Base-by-base conservation (phyloP, 1,140 invertebrate species). In the Lethocerus indicus region DNA sequence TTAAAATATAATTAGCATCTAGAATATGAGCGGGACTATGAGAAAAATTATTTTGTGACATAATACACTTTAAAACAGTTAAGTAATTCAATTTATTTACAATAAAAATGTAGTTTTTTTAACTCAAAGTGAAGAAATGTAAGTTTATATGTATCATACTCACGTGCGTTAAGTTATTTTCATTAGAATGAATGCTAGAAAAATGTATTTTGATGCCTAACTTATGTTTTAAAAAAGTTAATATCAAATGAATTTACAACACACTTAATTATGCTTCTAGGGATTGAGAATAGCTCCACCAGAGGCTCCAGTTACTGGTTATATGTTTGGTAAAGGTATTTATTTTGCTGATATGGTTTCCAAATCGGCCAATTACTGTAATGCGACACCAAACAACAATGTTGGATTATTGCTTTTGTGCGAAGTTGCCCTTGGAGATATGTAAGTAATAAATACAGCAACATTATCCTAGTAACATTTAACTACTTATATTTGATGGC, bases 311-410 rank as follows among this genome's bases (percentile, higher is more conserved):
- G 77, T 78, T 28, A 89, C 87, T 27, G 93, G 94, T 56, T 98
- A 98, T 68, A 98, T 98, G 95, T 98, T 98, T 67, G 94, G 94
- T 46, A 93, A 91, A 67, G 87, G 84, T 61, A 76, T 80, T 37
- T 98, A 98, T 65, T 97, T 98, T 69, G 93, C 94, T 3, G 94
- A 98, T 65, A 96, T 97, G 90, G 91, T 97, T 0, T 92, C 90
- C 1, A 98, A 98, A 65, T 96, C 92, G 1, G 94, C 94, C 0
- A 97, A 98, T 65, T 98, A 98, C 65, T 98, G 95, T 69, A 80
- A 74, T 55, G 85, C 91, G 2, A 78, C 71, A 42, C 67, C 67
- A 1, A 56, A 62, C 36, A 83, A 83, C 61, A 72, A 78, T 13
- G 76, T 75, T 12, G 94, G 91, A 47, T 63, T 97, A 13, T 60